Evolutionary conservation across 2,797 vertebrate genomes (phyloP), one percentile per base, ranked within the genome.

Genomic region (Pangasius djambal): DNA sequence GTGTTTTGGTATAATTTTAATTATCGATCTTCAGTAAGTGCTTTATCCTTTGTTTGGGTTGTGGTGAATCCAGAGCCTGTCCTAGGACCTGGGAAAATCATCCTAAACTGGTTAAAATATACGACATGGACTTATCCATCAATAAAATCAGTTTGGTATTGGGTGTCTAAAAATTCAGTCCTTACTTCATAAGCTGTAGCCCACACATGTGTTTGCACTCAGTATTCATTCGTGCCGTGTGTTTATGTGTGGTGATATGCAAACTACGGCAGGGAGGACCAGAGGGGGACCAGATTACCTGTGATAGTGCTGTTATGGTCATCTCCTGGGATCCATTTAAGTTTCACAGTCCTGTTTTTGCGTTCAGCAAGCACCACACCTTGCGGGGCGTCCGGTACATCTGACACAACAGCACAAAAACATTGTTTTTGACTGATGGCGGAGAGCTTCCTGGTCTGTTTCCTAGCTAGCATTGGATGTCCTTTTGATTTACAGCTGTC

Each of bases 291-390:
- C 52, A 22, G 69, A 28, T 93, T 97, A 99, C 99, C 98, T 59
- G 95, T 97, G 83, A 96, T 93, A 18, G 96, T 95, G 94, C 98
- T 98, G 92, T 98, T 98, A 90, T 99, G 97, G 83, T 93, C 95
- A 20, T 97, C 96, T 65, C 98, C 97, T 0, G 97, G 96, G 85
- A 93, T 95, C 99, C 99, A 99, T 59, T 97, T 97, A 63, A 99
- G 95, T 13, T 96, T 97, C 87, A 99, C 94, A 50, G 96, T 99
- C 89, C 94, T 95, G 91, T 96, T 95, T 92, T 96, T 97, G 91
- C 93, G 95, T 77, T 98, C 97, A 0, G 97, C 97, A 89, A 99
- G 93, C 50, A 94, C 94, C 91, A 98, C 94, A 88, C 96, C 93
- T 93, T 95, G 94, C 0, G 99, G 98, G 0, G 97, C 95, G 89